phyloP scores from a whole-genome alignment of 2,113 vertebrate species.

The Xiphias gladius region DNA sequence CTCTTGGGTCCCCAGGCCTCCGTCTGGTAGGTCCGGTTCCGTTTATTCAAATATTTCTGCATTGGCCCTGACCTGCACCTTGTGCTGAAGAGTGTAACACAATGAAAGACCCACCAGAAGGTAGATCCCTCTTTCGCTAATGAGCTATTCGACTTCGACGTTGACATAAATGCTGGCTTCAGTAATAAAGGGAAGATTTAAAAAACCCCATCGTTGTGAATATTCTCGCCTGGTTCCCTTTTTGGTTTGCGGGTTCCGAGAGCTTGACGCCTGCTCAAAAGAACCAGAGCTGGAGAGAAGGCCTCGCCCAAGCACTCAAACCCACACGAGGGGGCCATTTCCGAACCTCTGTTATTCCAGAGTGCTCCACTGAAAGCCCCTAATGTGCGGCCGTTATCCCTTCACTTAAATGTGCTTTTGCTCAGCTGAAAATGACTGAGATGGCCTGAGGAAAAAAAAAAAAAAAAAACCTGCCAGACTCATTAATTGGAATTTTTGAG shows the following conservation, averaged over 20 bases:
- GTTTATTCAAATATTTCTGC: not conserved
- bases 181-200: not conserved
- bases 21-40: no score
- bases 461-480: constrained; percentile 27
- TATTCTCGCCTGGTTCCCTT: not conserved
- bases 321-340: constrained; percentile 32
- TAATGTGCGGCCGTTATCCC: constrained; percentile 43
- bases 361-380: constrained; percentile 19
- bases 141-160: no score
- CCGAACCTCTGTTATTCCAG: constrained; percentile 43
- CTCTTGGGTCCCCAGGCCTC: no score
- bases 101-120: not conserved
- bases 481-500: constrained; percentile 51
- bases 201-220: not conserved
- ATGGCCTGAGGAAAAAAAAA: not conserved
- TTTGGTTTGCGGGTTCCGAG: constrained; percentile 38
- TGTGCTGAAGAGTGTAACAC: not conserved
- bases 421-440: constrained; percentile 35
- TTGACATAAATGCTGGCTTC: no score
- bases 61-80: constrained; percentile 10
- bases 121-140: not conserved
- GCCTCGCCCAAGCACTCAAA: constrained; percentile 8
- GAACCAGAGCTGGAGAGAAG: not conserved
- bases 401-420: constrained; percentile 44
- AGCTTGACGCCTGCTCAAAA: not conserved